A percentile compares a stretch with the other conserved stretches of the same genome.
phyloP scores from a whole-genome alignment of 2,888 invertebrate species.

The Oxytorus armatus region DNA sequence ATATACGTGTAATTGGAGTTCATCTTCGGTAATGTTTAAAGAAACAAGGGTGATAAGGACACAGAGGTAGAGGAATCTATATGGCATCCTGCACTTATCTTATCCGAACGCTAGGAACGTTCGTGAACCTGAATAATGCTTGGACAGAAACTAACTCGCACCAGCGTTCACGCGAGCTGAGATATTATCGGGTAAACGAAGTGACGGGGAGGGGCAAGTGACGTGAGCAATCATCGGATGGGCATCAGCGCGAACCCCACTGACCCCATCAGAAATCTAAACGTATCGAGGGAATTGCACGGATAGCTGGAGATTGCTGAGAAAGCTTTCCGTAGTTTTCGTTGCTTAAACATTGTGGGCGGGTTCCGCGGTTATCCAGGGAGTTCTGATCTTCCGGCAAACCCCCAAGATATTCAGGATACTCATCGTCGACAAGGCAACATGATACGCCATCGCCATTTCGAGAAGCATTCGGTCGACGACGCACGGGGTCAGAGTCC shows the following conservation, averaged over 20 bases:
- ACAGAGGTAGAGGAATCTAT: too few relatives aligned
- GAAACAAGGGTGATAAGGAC: background rate
- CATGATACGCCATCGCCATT: background rate
- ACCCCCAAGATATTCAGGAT: slow-evolving; percentile 27
- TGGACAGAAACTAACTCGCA: slow-evolving; percentile 13
- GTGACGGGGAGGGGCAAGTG: slow-evolving; percentile 69
- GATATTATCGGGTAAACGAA: slow-evolving; percentile 77
- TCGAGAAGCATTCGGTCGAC: background rate
- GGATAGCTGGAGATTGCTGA: slow-evolving; percentile 54
- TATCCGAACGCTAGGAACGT: slow-evolving; percentile 19
- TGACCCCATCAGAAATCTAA: slow-evolving; percentile 74
- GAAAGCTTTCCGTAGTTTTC: slow-evolving; percentile 28
- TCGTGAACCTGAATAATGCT: slow-evolving; percentile 17
- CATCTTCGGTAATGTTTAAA: background rate
- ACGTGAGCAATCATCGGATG: slow-evolving; percentile 78
- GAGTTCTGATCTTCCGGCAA: slow-evolving; percentile 9
- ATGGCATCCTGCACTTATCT: background rate
- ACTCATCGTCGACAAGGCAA: slow-evolving; percentile 6
- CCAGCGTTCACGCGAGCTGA: slow-evolving; percentile 43
- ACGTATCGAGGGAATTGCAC: slow-evolving; percentile 65
- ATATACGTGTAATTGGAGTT: background rate
- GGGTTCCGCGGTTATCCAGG: slow-evolving; percentile 25
- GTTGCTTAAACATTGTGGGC: background rate
- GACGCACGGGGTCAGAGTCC: background rate
- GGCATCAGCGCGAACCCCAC: slow-evolving; percentile 74